Conservation (phyloP, 2,797 vertebrate species). For the Centroberyx gerrardi region DNA sequence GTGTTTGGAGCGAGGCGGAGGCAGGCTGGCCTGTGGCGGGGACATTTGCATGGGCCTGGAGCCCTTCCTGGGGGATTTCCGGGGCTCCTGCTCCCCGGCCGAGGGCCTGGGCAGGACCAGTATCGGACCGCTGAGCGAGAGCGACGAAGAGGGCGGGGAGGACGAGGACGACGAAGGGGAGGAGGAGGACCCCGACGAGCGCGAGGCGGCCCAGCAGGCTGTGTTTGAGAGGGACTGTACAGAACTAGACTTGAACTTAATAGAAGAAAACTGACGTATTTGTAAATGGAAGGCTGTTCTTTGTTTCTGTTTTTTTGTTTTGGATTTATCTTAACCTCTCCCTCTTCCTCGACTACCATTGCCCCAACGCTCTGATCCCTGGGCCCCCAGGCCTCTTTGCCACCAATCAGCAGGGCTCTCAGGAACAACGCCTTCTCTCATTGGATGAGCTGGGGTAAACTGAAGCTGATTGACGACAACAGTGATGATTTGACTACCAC, state of each 20-base stretch:
- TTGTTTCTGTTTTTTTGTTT: slow-evolving; percentile 49
- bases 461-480: slow-evolving; percentile 69
- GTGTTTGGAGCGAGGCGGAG: slow-evolving; percentile 80
- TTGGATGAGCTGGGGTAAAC: slow-evolving; percentile 75
- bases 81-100: slow-evolving; percentile 85
- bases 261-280: slow-evolving; percentile 92
- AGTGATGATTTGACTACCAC: slow-evolving; percentile 80
- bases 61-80: slow-evolving; percentile 85
- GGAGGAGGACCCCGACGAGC: slow-evolving; percentile 71
- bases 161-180: slow-evolving; percentile 80
- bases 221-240: slow-evolving; percentile 94
- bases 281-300: slow-evolving; percentile 74
- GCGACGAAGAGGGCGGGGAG: slow-evolving; percentile 88
- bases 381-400: slow-evolving; percentile 60
- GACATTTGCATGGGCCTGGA: slow-evolving; percentile 84
- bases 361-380: slow-evolving; percentile 42
- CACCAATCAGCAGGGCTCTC: slow-evolving; percentile 85
- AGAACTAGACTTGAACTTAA: slow-evolving; percentile 94
- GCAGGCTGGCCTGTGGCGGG: slow-evolving; percentile 80
- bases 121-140: slow-evolving; percentile 91
- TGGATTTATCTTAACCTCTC: slow-evolving; percentile 48
- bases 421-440: slow-evolving; percentile 84
- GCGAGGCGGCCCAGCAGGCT: slow-evolving; percentile 86
- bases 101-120: slow-evolving; percentile 86
- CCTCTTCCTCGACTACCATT: slow-evolving; percentile 57